Base-by-base conservation (phyloP, 2,797 vertebrate genomes). In the Hippocampus kuda region DNA sequence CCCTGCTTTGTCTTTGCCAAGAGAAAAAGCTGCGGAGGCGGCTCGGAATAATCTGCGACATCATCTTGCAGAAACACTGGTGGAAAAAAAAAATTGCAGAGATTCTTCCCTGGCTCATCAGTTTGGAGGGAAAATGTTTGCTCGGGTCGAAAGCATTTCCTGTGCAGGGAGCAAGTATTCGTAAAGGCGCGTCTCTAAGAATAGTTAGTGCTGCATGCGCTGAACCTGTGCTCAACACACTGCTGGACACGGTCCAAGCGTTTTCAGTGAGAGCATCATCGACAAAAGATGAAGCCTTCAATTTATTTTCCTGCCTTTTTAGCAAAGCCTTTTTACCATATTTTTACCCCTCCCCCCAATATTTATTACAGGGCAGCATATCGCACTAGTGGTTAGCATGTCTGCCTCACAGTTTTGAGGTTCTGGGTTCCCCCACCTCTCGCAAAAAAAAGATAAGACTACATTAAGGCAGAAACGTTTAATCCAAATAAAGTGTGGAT, bases 81-180 rank as follows among this genome's bases (percentile, higher is more conserved):
- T 68, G 41, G 54, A 30, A 30, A 78, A 46, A 78, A 77, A 46
- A 77, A 77, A 77, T 34, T 64, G 75, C 63, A 78, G 60, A 78
- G 75, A 76, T 86, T 81, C 81, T 70, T 83, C 78, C 68, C 72
- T 59, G 70, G 77, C 81, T 82, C 84, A 86, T 85, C 79, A 71
- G 81, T 68, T 88, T 82, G 80, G 80, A 84, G 77, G 81, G 83
- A 81, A 86, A 86, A 82, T 72, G 77, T 83, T 81, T 85, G 78
- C 76, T 75, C 65, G 75, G 85, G 86, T 89, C 86, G 86, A 75
- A 87, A 84, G 82, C 73, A 86, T 87, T 90, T 90, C 88, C 88
- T 89, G 85, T 87, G 72, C 81, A 72, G 72, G 75, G 80, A 79
- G 68, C 62, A 70, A 66, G 46, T 26, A 26, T 67, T 42, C 34